A percentile compares a stretch with the other conserved stretches of the same genome.
phyloP scores from a whole-genome alignment of 2,113 vertebrate species.

The Myrmecobius fasciatus region DNA sequence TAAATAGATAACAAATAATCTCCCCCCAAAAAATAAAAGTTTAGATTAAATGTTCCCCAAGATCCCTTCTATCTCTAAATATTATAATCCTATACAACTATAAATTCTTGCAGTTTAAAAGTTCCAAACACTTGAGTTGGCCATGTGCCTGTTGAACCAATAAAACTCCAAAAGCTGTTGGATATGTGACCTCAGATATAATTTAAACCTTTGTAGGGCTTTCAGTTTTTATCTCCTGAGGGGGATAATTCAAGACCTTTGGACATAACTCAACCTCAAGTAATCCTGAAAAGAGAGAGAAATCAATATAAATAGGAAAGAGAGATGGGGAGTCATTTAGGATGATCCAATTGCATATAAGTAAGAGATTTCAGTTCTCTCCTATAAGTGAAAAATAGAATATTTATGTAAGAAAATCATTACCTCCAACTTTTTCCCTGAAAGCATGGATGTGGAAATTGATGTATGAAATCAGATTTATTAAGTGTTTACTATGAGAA shows the following conservation, averaged over 20 bases:
- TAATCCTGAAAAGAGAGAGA: background rate
- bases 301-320: background rate
- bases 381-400: background rate
- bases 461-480: background rate
- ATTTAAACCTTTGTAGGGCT: background rate
- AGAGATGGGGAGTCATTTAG: background rate
- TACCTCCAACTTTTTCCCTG: background rate
- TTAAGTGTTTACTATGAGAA: background rate
- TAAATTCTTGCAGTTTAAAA: background rate
- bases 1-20: background rate
- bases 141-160: background rate
- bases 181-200: background rate
- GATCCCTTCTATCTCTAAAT: background rate
- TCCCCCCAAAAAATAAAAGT: background rate
- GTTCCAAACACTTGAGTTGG: background rate
- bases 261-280: background rate
- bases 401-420: background rate
- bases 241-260: background rate
- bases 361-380: background rate
- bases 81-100: background rate
- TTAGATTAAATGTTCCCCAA: background rate
- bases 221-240: background rate
- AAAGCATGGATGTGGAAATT: background rate
- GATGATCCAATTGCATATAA: accelerated
- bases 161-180: background rate